Evolutionary conservation across 2,797 vertebrate species (phyloP).

Genomic region (Hyperoplus lanceolatus): DNA sequence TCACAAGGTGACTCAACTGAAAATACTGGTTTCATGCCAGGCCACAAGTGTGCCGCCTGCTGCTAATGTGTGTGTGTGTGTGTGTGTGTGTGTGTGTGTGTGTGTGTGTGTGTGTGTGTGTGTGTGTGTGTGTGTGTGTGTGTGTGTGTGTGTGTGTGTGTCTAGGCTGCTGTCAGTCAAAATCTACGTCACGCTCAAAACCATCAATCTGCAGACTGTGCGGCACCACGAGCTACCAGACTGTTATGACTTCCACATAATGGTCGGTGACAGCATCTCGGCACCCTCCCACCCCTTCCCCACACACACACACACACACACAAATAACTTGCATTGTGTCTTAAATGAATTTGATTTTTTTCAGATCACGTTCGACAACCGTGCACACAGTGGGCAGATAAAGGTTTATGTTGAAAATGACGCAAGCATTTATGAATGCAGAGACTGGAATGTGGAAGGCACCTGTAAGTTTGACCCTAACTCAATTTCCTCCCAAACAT

Average conservation of each 20-base stretch:
- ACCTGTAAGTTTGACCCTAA: constrained; percentile 86
- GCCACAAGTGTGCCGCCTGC: background rate
- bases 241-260: constrained; percentile 93
- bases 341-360: background rate
- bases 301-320: too few relatives aligned
- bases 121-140: constrained; percentile 19
- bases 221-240: constrained; percentile 94
- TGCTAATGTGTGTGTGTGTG: constrained; percentile 19
- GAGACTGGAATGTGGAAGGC: constrained; percentile 91
- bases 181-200: constrained; percentile 91
- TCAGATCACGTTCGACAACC: constrained; percentile 94
- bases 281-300: background rate
- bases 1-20: constrained; percentile 88
- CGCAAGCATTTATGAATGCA: constrained; percentile 92
- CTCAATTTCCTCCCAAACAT: background rate
- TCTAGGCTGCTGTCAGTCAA: constrained; percentile 90
- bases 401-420: constrained; percentile 90
- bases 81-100: constrained; percentile 41
- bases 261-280: constrained; percentile 77
- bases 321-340: too few relatives aligned
- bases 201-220: constrained; percentile 96
- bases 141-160: constrained; percentile 44
- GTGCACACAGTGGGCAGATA: constrained; percentile 93
- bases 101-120: constrained; percentile 37
- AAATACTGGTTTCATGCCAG: constrained; percentile 16